Percentiles rank a stretch among this genome's conserved stretches.
phyloP scores from a whole-genome alignment of 2,113 vertebrate genomes.

The Miniopterus natalensis region DNA sequence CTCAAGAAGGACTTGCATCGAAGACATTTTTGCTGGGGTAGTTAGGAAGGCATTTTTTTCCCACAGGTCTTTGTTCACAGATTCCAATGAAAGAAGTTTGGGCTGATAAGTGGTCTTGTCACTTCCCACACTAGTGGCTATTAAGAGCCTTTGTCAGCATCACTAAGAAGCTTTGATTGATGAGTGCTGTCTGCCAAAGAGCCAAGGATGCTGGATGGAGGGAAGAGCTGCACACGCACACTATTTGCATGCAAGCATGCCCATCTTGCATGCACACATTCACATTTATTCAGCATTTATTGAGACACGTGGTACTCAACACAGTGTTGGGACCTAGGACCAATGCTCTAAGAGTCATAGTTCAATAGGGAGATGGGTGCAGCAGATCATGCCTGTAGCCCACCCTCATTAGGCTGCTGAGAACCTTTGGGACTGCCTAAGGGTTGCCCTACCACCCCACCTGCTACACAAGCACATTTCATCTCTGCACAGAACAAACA shows the following conservation, averaged over 20 bases:
- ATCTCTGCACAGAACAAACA: background rate
- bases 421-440: background rate
- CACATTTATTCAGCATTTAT: background rate
- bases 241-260: background rate
- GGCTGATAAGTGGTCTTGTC: background rate
- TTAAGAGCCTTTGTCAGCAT: background rate
- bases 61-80: background rate
- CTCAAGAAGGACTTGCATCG: background rate
- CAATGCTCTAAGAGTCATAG: background rate
- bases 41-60: background rate
- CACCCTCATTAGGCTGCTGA: background rate
- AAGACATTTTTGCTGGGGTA: background rate
- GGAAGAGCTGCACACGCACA: no score
- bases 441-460: fast-evolving
- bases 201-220: background rate
- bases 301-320: background rate
- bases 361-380: background rate
- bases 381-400: background rate
- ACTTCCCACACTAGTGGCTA: background rate
- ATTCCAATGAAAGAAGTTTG: background rate
- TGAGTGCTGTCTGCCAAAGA: background rate
- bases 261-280: background rate
- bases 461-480: background rate
- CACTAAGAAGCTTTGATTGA: background rate
- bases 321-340: background rate